Percentiles rank a stretch among this genome's conserved stretches.
Conservation (phyloP, 2,888 invertebrate species). For the Cataglyphis livida region DNA sequence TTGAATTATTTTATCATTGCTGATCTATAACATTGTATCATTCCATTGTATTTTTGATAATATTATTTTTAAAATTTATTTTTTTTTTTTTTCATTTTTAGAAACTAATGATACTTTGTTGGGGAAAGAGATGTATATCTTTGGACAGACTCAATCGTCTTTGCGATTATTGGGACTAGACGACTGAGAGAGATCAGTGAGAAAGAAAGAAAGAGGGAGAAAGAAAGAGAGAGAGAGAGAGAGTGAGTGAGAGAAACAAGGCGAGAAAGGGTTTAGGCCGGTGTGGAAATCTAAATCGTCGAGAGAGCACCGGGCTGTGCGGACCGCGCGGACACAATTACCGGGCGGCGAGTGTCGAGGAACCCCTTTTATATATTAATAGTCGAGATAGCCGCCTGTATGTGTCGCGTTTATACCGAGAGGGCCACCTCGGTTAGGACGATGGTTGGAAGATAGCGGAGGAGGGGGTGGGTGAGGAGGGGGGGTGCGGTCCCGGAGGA, state of each 20-base stretch:
- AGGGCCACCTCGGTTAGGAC: slow-evolving; percentile 60
- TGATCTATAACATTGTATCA: background rate
- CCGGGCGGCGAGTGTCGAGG: slow-evolving; percentile 84
- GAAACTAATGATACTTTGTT: background rate
- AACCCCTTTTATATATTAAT: slow-evolving; percentile 85
- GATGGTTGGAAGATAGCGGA: slow-evolving; percentile 42
- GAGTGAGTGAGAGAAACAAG: background rate
- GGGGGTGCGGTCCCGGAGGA: slow-evolving; percentile 66
- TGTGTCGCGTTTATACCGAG: slow-evolving; percentile 78
- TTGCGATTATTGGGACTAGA: background rate
- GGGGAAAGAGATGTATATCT: background rate
- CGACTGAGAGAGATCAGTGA: background rate
- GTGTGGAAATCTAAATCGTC: slow-evolving; percentile 80
- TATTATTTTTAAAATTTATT: background rate
- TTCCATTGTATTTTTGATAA: background rate
- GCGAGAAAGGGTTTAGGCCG: slow-evolving; percentile 56
- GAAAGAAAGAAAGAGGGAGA: background rate
- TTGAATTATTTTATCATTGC: background rate
- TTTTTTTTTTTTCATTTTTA: background rate
- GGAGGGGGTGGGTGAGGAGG: slow-evolving; percentile 39
- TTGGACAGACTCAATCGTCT: background rate
- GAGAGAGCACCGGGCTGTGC: slow-evolving; percentile 76
- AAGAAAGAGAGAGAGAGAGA: background rate
- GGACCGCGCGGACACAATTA: slow-evolving; percentile 79
- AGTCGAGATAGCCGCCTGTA: slow-evolving; percentile 82